A percentile compares a stretch with the other conserved stretches of the same genome.
phyloP scores from a whole-genome alignment of 1,140 invertebrate genomes.

The Meloidogyne exigua region DNA sequence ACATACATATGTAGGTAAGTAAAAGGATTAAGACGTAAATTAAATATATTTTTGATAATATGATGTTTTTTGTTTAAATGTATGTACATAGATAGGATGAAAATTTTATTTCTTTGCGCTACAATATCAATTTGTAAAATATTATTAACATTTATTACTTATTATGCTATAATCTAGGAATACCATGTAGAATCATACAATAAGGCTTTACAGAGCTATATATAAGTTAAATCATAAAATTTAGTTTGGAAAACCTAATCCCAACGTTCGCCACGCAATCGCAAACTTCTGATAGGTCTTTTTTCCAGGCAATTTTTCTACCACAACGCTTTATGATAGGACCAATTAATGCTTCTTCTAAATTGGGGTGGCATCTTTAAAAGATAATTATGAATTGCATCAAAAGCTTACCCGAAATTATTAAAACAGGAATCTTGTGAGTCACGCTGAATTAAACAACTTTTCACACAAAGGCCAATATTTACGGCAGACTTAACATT shows the following conservation, averaged over 20 bases:
- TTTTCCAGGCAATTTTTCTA: slow-evolving; percentile 18
- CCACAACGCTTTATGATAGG: slow-evolving; percentile 21
- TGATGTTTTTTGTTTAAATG: no score
- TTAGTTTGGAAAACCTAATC: no score
- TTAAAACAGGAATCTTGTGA: background rate
- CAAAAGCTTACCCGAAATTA: background rate
- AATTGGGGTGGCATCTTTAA: slow-evolving; percentile 23
- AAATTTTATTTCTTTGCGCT: no score
- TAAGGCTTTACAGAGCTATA: background rate
- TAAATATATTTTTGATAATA: no score
- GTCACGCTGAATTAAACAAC: background rate
- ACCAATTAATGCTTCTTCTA: slow-evolving; percentile 13
- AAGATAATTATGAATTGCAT: background rate
- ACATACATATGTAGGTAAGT: no score
- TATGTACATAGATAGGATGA: no score
- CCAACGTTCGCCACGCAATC: slow-evolving; percentile 12
- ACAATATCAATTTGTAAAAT: no score
- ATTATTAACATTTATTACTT: no score
- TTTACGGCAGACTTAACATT: background rate
- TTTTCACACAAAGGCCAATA: background rate
- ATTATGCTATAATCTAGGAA: no score
- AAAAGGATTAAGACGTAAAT: no score
- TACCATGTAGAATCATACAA: background rate
- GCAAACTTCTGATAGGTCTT: slow-evolving; percentile 4
- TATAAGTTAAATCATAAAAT: background rate